Conservation (phyloP, 2,888 invertebrate species). For the Drosophila ustulata region DNA sequence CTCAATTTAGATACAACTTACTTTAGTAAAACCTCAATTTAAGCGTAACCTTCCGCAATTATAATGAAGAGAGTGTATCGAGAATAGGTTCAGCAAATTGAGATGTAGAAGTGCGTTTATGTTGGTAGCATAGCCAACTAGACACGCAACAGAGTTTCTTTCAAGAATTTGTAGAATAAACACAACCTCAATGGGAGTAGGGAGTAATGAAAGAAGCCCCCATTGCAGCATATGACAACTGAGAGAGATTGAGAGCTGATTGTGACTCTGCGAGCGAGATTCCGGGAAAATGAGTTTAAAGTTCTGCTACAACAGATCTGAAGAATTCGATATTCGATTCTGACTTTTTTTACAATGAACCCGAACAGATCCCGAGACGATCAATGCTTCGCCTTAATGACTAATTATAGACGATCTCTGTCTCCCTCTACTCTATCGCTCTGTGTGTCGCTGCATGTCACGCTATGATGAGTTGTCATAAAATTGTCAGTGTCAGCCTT, state of each 20-base stretch:
- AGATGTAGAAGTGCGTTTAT: neutral
- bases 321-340: slow-evolving; percentile 46
- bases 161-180: slow-evolving; percentile 14
- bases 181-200: slow-evolving; percentile 2
- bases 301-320: slow-evolving; percentile 42
- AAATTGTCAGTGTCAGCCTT: slow-evolving; percentile 70
- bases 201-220: slow-evolving; percentile 28
- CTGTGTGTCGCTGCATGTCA: slow-evolving; percentile 61
- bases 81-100: neutral
- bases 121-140: slow-evolving; percentile 68
- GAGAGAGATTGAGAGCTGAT: slow-evolving; percentile 28
- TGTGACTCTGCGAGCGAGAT: slow-evolving; percentile 23
- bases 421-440: neutral
- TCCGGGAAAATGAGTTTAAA: slow-evolving; percentile 57
- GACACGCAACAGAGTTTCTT: slow-evolving; percentile 47
- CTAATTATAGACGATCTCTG: slow-evolving; percentile 77
- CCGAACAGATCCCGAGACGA: slow-evolving; percentile 44
- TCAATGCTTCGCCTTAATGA: slow-evolving; percentile 82
- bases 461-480: slow-evolving; percentile 82
- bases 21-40: neutral
- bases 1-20: neutral
- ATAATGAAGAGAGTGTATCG: neutral
- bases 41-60: neutral
- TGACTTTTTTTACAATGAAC: slow-evolving; percentile 28
- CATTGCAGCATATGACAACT: slow-evolving; percentile 59